phyloP scores from a whole-genome alignment of 2,113 vertebrate species.

The Ceyx margarethae region DNA sequence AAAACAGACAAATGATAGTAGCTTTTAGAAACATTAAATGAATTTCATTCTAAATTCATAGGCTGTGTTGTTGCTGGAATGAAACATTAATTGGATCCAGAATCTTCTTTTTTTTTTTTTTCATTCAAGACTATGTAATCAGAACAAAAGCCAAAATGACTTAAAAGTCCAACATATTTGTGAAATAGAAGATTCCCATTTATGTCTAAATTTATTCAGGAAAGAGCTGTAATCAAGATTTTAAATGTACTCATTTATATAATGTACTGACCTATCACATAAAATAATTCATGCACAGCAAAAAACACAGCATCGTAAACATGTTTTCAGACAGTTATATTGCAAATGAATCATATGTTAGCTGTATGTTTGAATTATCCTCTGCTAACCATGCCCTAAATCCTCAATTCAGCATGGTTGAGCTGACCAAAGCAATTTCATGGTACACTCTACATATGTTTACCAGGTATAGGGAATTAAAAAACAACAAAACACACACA shows the following conservation, averaged over 20 bases:
- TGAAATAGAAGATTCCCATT: neutral
- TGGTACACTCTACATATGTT: neutral
- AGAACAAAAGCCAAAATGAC: neutral
- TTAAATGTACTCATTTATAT: neutral
- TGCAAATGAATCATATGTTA: neutral
- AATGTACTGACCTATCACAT: neutral
- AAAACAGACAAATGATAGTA: neutral
- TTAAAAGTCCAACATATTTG: neutral
- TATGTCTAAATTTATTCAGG: neutral
- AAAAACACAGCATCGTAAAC: neutral
- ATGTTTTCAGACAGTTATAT: neutral
- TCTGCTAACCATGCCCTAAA: neutral
- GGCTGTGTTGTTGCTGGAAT: too few species aligned
- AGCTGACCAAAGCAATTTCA: neutral
- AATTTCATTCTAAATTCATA: constrained; percentile 4
- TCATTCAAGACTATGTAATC: neutral
- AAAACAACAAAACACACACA: too few species aligned
- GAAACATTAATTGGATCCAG: neutral
- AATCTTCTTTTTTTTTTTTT: neutral
- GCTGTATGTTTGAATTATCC: neutral
- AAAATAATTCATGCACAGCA: neutral
- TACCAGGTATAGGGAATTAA: neutral
- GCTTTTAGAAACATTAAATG: neutral
- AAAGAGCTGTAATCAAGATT: neutral
- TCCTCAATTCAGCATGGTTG: neutral